Evolutionary conservation across 2,888 invertebrate species (phyloP), one percentile per base, ranked within the genome.

Genomic region (Dynastes tityus): DNA sequence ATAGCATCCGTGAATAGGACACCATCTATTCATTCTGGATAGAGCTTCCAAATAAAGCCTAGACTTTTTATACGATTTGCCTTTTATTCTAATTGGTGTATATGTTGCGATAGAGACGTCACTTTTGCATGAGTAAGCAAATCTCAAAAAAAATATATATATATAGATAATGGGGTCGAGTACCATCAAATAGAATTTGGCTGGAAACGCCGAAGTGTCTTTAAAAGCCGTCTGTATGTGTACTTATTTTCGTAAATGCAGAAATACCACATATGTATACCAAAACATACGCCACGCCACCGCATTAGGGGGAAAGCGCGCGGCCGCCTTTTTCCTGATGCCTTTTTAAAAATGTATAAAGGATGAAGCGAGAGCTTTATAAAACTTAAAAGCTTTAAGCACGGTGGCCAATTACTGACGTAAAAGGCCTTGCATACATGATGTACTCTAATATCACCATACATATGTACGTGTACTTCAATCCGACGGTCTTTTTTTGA

Each of bases 331-430:
- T 85, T 84, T 83, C 83, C 83, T 83, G 82, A 80, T 79, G 84
- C 86, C 45, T 86, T 88, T 88, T 88, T 87, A 87, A 88, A 88
- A 88, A 83, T 88, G 88, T 88, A 88, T 88, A 88, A 88, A 88
- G 88, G 87, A 86, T 84, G 86, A 88, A 87, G 87, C 86, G 86
- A 84, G 84, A 84, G 88, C 87, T 86, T 87, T 87, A 87, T 87
- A 84, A 85, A 83, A 85, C 86, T 88, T 89, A 89, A 89, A 89
- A 89, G 89, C 89, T 88, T 87, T 88, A 88, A 89, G 88, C 88
- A 87, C 87, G 87, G 88, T 88, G 88, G 88, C 88, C 89, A 89
- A 89, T 89, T 88, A 88, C 87, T 85, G 85, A 82, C 85, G 87
- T 88, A 88, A 88, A 88, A 88, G 88, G 88, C 87, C 86, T 85